Evolutionary conservation across 2,888 invertebrate species (phyloP), one percentile per base, ranked within the genome.

Genomic region (Sipha maydis): DNA sequence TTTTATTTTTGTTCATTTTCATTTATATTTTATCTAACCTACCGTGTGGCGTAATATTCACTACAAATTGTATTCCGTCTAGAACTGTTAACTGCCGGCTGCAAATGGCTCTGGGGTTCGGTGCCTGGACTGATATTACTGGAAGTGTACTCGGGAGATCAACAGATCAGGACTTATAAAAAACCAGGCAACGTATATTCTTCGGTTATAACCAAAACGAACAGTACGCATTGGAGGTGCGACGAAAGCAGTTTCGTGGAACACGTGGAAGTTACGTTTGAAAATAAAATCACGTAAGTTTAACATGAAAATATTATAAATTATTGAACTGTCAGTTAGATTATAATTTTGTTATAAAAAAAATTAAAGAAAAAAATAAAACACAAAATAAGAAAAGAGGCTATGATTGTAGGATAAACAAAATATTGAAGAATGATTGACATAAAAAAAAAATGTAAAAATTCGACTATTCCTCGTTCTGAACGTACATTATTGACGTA

Each of bases 261-360:
- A 76, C 88, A 88, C n/a, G 80, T 88, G 38, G 88, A 88, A 76
- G 61, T 88, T 21, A 31, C n/a, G 2, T 80, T 88, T 67, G 75
- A 82, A 61, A 88, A 80, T 21, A 56, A 75, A 41, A 82, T 88
- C 67, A 80, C 80, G 88, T 88, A 25, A 3, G 88, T 85, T 38
- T 41, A 14, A 14, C 9, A 28, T 69, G 11, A 75, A 75, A 34
- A 69, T 17, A 75, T 75, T 41, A 41, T 56, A 14, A 56, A 56
- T 19, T 19, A 56, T 56, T 11, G 19, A 19, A 4, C 2, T n/a
- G 28, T 28, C 5, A 61, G 73, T 41, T 41, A 8, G 41, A 7
- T 9, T 41, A 41, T 41, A 41, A 41, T 9, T 41, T 7, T 41
- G 0, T 41, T 11, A 41, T 41, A 41, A 41, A 41, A 41, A 41